These are phyloP conservation scores for Psix sp. DNA, from an alignment of 1,140 invertebrate genomes.

Conservation along the genomic window DNA sequence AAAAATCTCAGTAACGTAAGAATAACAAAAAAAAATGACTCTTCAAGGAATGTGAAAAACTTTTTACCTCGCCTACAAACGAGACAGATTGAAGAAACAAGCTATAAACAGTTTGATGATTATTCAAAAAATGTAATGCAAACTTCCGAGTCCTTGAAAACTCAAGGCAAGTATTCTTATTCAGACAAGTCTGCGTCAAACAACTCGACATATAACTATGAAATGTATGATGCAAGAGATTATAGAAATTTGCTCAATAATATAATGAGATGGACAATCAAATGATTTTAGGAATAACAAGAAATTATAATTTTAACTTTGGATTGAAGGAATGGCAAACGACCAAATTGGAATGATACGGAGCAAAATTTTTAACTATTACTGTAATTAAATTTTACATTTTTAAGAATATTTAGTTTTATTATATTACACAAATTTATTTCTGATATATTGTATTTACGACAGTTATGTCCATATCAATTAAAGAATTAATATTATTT, in stretches of 20 bases:
- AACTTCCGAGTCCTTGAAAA: constrained; percentile 38
- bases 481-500: not conserved
- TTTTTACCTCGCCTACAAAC: too few species aligned
- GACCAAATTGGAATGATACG: not conserved
- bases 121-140: constrained; percentile 12
- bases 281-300: not conserved
- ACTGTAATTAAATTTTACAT: too few species aligned
- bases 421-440: too few species aligned
- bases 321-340: not conserved
- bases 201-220: constrained; percentile 65
- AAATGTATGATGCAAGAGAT: constrained; percentile 67
- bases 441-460: too few species aligned
- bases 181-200: constrained; percentile 51
- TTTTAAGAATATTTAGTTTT: too few species aligned
- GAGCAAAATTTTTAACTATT: constrained; percentile 3
- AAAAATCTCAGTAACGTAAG: too few species aligned
- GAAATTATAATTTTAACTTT: not conserved
- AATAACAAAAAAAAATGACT: too few species aligned
- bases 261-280: constrained; percentile 53
- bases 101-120: not conserved
- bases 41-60: too few species aligned
- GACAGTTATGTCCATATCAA: not conserved
- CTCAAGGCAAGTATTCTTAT: constrained; percentile 42
- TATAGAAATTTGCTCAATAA: constrained; percentile 67
- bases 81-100: not conserved